Conservation (phyloP, 2,113 vertebrate species). For the Corydoras sp. region DNA sequence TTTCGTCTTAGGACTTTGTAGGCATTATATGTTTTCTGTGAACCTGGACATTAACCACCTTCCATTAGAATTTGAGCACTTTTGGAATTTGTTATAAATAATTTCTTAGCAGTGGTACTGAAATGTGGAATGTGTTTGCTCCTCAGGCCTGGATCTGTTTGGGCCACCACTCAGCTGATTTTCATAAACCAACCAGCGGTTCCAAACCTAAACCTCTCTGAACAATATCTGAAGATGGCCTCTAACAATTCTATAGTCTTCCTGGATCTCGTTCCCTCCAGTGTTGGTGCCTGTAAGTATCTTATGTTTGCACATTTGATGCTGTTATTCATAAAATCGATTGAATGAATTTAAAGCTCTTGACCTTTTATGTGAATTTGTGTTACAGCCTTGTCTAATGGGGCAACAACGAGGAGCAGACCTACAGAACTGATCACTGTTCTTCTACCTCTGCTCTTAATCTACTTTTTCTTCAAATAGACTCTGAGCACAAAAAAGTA, state of each 20-base stretch:
- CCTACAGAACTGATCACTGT: slow-evolving; percentile 18
- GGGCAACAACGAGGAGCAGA: slow-evolving; percentile 1
- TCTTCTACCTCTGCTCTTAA: slow-evolving; percentile 12
- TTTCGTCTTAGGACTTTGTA: too few species aligned
- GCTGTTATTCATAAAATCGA: too few species aligned
- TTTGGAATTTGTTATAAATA: too few species aligned
- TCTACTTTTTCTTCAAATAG: slow-evolving; percentile 2
- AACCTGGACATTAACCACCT: too few species aligned
- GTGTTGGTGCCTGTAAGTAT: slow-evolving; percentile 27
- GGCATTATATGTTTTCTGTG: too few species aligned
- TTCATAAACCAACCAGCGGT: slow-evolving; percentile 35
- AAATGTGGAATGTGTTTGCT: background rate
- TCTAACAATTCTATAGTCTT: slow-evolving; percentile 9
- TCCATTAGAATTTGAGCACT: too few species aligned
- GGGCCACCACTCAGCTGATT: slow-evolving; percentile 22
- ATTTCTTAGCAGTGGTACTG: too few species aligned
- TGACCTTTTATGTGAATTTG: background rate
- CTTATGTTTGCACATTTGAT: too few species aligned
- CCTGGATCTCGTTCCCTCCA: slow-evolving; percentile 18
- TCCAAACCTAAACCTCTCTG: slow-evolving; percentile 15
- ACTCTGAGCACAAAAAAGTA: too few species aligned
- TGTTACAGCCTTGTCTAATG: background rate
- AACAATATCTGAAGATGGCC: background rate
- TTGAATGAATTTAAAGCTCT: too few species aligned
- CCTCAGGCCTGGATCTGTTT: slow-evolving; percentile 24